phyloP scores from a whole-genome alignment of 2,113 vertebrate genomes.

The Sialia sialis region DNA sequence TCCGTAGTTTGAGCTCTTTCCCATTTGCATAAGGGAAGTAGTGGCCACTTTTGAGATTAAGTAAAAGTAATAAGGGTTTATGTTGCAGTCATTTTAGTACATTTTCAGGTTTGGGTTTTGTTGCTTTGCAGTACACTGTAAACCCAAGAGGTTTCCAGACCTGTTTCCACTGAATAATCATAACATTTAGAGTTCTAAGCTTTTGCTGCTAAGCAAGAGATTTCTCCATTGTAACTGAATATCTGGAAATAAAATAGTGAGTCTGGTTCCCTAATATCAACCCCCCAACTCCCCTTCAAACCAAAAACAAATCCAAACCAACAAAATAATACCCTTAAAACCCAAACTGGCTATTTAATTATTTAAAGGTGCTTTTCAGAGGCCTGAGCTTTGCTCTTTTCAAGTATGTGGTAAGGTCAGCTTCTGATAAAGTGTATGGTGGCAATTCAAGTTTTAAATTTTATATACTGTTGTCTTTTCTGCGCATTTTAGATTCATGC shows the following conservation, averaged over 20 bases:
- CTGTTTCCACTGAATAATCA: neutral
- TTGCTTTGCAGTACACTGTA: neutral
- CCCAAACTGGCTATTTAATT: neutral
- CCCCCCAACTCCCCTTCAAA: accelerated
- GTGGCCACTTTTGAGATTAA: neutral
- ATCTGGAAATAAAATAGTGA: neutral
- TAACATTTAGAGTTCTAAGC: neutral
- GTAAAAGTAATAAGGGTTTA: neutral
- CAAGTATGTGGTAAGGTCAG: neutral
- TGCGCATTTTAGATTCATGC: neutral
- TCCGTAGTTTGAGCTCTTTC: neutral
- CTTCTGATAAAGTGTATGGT: neutral
- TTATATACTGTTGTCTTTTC: neutral
- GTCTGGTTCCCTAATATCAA: neutral
- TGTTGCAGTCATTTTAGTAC: neutral
- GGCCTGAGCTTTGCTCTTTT: neutral
- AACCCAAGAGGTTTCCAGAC: neutral
- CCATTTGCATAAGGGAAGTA: neutral
- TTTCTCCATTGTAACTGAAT: neutral
- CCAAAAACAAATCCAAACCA: neutral
- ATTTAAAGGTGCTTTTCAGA: neutral
- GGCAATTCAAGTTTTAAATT: neutral
- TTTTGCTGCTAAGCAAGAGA: neutral
- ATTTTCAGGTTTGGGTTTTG: neutral
- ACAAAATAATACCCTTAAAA: neutral